Evolutionary conservation across 2,888 invertebrate genomes (phyloP), one percentile per base, ranked within the genome.

Genomic region (Pollenia labialis): DNA sequence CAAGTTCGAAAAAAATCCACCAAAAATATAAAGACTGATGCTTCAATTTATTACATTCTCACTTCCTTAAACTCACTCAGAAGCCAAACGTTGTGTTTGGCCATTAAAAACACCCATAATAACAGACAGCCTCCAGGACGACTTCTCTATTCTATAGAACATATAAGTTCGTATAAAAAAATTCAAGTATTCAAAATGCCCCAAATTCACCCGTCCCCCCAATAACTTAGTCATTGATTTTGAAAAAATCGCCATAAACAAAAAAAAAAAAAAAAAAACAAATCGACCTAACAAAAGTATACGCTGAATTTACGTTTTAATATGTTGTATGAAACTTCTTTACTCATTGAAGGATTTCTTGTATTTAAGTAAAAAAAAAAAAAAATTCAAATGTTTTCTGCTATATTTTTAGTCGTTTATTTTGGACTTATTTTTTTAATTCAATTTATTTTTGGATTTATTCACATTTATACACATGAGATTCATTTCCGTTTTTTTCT

Each of bases 371-470:
- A 46, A 60, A 79, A 66, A 64, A 12, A 68, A 54, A 50, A 16
- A 50, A 60, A 18, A 75, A 56, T 48, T 40, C 46, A 48, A 60
- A 54, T 48, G 50, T 66, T 84, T 62, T 74, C 60, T 62, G 46
- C 40, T 48, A 40, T 71, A 80, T 48, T 79, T 64, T 80, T 75
- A 72, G 77, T 42, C 16, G 40, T 64, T 74, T 32, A 72, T 72
- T 60, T 79, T 60, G 44, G 18, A n/a, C 14, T 80, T 91, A n/a
- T n/a, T 92, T 92, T 32, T 92, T 92, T 92, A 92, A 92, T 92
- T 92, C 92, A 92, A 92, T 92, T 92, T 92, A 92, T 92, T 92
- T 92, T 91, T 92, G 91, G 91, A 92, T 92, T 92, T 92, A 92
- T 92, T 91, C 92, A 92, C 91, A 92, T 92, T 92, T 92, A 91